phyloP scores from a whole-genome alignment of 1,140 invertebrate species.

The Lineus longissimus region DNA sequence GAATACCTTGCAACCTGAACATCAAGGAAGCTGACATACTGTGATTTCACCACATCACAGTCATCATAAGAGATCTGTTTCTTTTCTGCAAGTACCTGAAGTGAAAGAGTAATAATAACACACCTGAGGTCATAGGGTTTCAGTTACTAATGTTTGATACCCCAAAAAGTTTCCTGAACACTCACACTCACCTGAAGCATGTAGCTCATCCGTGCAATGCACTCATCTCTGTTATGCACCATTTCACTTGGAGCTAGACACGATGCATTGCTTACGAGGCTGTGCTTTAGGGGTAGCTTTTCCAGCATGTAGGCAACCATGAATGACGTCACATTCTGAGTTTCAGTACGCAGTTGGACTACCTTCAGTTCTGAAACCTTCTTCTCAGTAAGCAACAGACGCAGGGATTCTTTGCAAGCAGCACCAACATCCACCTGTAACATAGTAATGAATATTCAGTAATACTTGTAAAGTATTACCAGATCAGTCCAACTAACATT shows the following conservation, averaged over 20 bases:
- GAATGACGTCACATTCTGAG: constrained; percentile 6
- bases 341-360: constrained; percentile 14
- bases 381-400: constrained; percentile 4
- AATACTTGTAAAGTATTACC: not conserved
- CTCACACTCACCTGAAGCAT: not conserved
- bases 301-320: constrained; percentile 5
- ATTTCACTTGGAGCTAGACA: constrained; percentile 14
- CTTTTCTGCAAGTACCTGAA: constrained; percentile 1
- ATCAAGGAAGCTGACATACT: constrained; percentile 2
- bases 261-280: constrained; percentile 12
- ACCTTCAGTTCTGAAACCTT: constrained; percentile 15
- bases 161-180: no score
- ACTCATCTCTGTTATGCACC: constrained; percentile 6
- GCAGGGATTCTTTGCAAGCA: constrained; percentile 11
- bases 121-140: no score
- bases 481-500: not conserved
- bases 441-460: not conserved
- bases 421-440: constrained; percentile 6
- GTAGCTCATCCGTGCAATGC: constrained; percentile 9
- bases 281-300: constrained; percentile 10
- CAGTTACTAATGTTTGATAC: no score
- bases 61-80: not conserved
- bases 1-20: not conserved
- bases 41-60: not conserved
- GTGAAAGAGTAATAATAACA: not conserved